Percentiles rank a stretch among this genome's conserved stretches.
Evolutionary conservation across 1,140 invertebrate genomes (phyloP).

Genomic region (Polypedilum vanderplanki): DNA sequence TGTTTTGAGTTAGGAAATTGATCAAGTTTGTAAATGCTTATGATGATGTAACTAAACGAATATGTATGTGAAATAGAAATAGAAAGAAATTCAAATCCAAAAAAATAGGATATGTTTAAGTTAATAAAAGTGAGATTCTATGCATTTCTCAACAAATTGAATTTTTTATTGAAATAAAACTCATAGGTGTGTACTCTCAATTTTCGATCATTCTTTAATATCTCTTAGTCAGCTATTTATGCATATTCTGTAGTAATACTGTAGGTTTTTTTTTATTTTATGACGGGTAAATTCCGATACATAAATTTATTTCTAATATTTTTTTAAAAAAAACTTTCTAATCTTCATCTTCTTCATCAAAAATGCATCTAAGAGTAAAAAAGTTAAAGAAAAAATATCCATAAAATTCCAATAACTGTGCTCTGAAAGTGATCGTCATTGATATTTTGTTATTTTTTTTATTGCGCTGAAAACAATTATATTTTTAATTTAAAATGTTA

Average conservation of each 20-base stretch:
- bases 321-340: constrained; percentile 1
- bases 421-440: neutral
- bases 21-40: neutral
- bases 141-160: too few relatives aligned
- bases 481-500: too few relatives aligned
- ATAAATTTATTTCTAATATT: neutral
- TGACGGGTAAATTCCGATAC: neutral
- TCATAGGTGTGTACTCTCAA: neutral
- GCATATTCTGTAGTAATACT: neutral
- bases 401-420: neutral
- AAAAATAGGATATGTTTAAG: too few relatives aligned
- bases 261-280: constrained; percentile 9
- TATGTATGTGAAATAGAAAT: neutral
- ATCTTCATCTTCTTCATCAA: neutral
- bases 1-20: neutral
- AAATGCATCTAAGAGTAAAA: too few relatives aligned
- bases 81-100: too few relatives aligned
- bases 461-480: too few relatives aligned
- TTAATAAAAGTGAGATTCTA: too few relatives aligned
- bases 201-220: neutral
- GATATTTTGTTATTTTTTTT: too few relatives aligned
- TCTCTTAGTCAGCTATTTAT: neutral
- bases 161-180: neutral
- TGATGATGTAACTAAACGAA: constrained; percentile 1
- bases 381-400: too few relatives aligned